Evolutionary conservation across 2,113 vertebrate genomes (phyloP), one percentile per base, ranked within the genome.

Genomic region (Tamias sibiricus): DNA sequence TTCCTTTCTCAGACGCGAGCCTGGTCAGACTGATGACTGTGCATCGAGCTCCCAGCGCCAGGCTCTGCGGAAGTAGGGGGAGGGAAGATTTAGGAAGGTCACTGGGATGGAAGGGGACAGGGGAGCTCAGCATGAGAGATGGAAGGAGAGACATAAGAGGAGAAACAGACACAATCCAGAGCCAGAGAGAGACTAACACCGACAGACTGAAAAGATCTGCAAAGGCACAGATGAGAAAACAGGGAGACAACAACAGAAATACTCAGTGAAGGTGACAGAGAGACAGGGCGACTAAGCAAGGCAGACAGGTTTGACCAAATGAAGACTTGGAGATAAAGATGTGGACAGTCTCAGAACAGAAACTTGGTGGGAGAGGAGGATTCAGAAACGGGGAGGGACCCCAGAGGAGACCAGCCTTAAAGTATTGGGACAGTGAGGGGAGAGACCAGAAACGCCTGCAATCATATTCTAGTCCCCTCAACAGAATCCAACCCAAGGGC

Each of bases 51-150:
- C 77, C 49, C 66, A 82, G 91, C 2, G 16, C 37, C 4, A 88
- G 83, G 92, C 91, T 94, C 94, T 98, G 97, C 95, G 8, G 96
- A 97, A 95, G 95, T 8, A 37, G 66, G 72, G 57, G 90, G 59
- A 35, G 82, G 74, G 44, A 88, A 96, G 90, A 89, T 94, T 85
- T 90, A 35, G 66, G 96, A 98, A 97, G 97, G 94, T 96, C 94
- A 97, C 93, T 47, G 75, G 90, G 89, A 88, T 95, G 93, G 83
- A 82, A 96, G 94, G 9, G 95, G 97, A 57, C 97, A 96, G 95
- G 93, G 96, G 96, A 89, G 96, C 96, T 35, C 85, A 0, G 98
- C 75, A 77, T 95, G 97, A 11, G 98, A 98, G 79, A 96, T 40
- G 7, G n/a, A 86, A 69, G 68, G n/a, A 81, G 74, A 94, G 57